Base-by-base conservation (phyloP, 2,113 vertebrate genomes). In the Neodon shergylaensis region DNA sequence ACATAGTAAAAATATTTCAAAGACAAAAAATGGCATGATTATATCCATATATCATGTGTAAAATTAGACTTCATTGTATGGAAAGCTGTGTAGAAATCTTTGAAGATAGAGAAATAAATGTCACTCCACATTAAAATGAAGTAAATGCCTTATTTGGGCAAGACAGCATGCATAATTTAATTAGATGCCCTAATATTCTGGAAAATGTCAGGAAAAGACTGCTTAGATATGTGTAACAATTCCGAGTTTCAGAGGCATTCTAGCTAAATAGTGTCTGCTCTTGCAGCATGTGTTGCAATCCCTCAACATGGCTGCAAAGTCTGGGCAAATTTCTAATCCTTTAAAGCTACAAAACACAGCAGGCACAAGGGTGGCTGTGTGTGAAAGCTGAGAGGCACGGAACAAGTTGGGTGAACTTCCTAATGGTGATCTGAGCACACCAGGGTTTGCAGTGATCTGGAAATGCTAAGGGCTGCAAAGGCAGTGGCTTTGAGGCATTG, bases 81-180 rank as follows among this genome's bases (percentile, higher is more conserved):
- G 22, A 89, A 78, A 88, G n/a, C n/a, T 85, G 68, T 70, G 88
- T 97, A 94, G 92, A 88, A 92, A 96, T 95, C 74, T 96, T 92
- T 91, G n/a, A 74, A 87, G 33, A 63, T 66, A 73, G 52, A 63
- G 97, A 96, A 96, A 96, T 94, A 88, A 87, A 95, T 92, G 96
- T 94, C 96, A 96, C 49, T 94, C 88, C 83, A 91, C 90, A 92
- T 91, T 92, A 94, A 95, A 92, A 92, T 89, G 86, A 97, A 93
- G 24, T 82, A 93, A 92, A 96, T 70, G 96, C 84, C 5, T 3
- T 58, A 91, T 97, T n/a, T 97, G 98, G 97, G 96, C 92, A 94
- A 93, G 79, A 78, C 65, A 84, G 96, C 96, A 76, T 97, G 70
- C 54, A 94, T 96, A 95, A 97, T 96, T 93, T 96, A 94, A 97